Evolutionary conservation across 2,797 vertebrate species (phyloP), one percentile per base, ranked within the genome.

Genomic region (Phrynocephalus vlangalii): DNA sequence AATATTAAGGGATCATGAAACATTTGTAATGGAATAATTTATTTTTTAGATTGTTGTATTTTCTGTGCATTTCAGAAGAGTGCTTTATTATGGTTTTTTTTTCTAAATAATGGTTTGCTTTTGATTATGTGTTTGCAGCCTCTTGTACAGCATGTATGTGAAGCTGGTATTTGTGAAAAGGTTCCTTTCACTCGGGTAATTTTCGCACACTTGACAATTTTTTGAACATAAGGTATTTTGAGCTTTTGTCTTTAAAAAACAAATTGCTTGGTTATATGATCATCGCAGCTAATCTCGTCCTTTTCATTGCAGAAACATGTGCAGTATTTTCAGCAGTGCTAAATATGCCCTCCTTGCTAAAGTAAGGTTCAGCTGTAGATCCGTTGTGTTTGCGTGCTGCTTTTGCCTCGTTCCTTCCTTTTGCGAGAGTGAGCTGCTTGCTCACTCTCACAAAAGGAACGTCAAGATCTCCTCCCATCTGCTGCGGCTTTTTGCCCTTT

Each of bases 1-100:
- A 86, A 79, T 81, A n/a, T 63, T 88, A 94, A 92, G 90, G 95
- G 93, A 95, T 96, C 94, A 94, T 90, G 77, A 71, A 79, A 90
- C 88, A 89, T 90, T 92, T 91, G 20, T 94, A 95, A 88, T 87
- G 91, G 88, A 93, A 90, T 88, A 95, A 94, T 79, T 93, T 81
- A 88, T 88, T 63, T 18, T 56, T 38, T 88, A 91, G 84, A 68
- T 63, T 84, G 90, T 91, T 92, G 91, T 88, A 60, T 90, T 94
- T 93, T 93, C 79, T 87, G 93, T 93, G 90, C 89, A 90, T 94
- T 92, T 96, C 94, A 92, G 92, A 94, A 91, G 84, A 91, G 78
- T 89, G 86, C 67, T 90, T 91, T 93, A 89, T 93, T 89, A 48
- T 84, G 87, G 93, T 89, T 83, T 85, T 82, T 82, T 91, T 78